Base-by-base conservation (phyloP, 2,888 invertebrate species). In the Rotaria magnacalcarata region DNA sequence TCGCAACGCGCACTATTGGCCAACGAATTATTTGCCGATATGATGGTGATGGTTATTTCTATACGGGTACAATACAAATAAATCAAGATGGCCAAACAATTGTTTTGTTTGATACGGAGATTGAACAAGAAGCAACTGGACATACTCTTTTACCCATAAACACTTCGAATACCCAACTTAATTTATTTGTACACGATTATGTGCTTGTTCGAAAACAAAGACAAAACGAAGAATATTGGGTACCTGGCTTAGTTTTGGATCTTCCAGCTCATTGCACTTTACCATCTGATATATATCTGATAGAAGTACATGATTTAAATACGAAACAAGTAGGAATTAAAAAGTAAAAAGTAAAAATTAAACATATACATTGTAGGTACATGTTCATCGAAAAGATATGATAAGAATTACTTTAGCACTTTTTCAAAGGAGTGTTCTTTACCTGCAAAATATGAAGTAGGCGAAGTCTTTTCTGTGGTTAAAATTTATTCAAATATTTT, bases 41-140 rank as follows among this genome's bases (percentile, higher is more conserved):
- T 80, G 80, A 80, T 80, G 47, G 24, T 2, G 80, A 80, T 80
- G 80, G 80, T 10, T 80, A 47, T 80, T 80, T 80, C 47, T 80
- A 80, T n/a, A 10, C 24, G 0, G 80, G 80, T 47, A 80, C 47
- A 14, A 24, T 80, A 80, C 47, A 14, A 47, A n/a, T 1, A 80
- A 47, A 10, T 47, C 4, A 19, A 80, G 47, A 80, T n/a, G 80
- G 47, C n/a, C 24, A 6, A 47, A 11, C 24, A 4, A 80, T 47
- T 14, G 80, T 80, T 80, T 7, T 47, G n/a, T 47, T 80, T 80
- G 80, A 80, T n/a, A 80, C 24, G 80, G 80, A n/a, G 4, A 43
- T 47, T 10, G 47, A 80, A 80, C 80, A 80, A 80, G 47, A 80
- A 24, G 11, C 43, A 11, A 11, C 2, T 24, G n/a, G 47, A 47